Conservation (phyloP, 2,797 vertebrate species). For the Chiloscyllium punctatum region DNA sequence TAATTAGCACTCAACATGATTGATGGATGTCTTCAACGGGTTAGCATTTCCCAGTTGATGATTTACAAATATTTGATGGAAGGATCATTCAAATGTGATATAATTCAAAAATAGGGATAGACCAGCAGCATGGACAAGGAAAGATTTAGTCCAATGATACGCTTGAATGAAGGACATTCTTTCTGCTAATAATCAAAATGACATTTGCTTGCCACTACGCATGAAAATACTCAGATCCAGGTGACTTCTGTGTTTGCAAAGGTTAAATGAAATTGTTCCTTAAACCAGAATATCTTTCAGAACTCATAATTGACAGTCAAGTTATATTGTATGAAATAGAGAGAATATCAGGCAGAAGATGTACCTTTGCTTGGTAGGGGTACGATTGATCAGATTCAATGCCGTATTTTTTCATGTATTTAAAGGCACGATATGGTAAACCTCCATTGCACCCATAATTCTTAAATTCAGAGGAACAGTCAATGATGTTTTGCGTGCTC, state of each 20-base stretch:
- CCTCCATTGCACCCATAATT: neutral
- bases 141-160: neutral
- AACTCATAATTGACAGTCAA: neutral
- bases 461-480: neutral
- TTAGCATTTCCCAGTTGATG: too few relatives aligned
- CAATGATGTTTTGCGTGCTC: neutral
- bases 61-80: too few relatives aligned
- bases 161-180: neutral
- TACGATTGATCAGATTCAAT: neutral
- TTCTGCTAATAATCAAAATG: neutral
- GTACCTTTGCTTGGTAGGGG: slow-evolving; percentile 9
- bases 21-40: too few relatives aligned
- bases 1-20: neutral
- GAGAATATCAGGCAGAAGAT: neutral
- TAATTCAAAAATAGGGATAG: neutral
- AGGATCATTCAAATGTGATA: neutral
- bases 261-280: neutral
- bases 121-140: neutral
- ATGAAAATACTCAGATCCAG: neutral
- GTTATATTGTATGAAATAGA: neutral
- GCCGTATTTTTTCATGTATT: neutral
- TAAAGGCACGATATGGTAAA: neutral
- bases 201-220: neutral
- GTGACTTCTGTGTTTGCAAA: neutral
- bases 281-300: neutral